Evolutionary conservation across 2,797 vertebrate species (phyloP), one percentile per base, ranked within the genome.

Genomic region (Anguilla anguilla): DNA sequence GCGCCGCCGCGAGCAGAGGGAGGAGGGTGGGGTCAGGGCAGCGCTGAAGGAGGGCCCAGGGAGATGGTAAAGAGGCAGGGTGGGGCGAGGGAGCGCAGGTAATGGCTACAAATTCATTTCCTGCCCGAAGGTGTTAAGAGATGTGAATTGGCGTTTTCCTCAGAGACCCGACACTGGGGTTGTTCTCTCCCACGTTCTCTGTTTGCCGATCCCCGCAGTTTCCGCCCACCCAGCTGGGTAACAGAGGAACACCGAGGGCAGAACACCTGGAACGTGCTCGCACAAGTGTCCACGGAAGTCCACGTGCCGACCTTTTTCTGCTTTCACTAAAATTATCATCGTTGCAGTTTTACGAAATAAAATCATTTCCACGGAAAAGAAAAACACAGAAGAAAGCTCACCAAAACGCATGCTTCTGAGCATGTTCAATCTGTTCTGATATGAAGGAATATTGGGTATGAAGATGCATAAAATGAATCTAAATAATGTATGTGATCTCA

Each of bases 11-110:
- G 87, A 85, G 84, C 81, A 49, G 81, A 81, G 85, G 87, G 79
- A 77, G n/a, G 31, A 31, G 79, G 85, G 51, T 46, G 89, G 89
- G 85, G 88, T 83, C 55, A 86, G 72, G 67, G 83, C 74, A 74
- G 67, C 69, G 15, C n/a, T 31, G 53, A 77, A 69, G 77, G 49
- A 83, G 94, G 95, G 94, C 95, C 85, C 15, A 57, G 55, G 55
- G 55, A 57, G 13, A 57, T 57, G 55, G 55, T 85, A 86, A 55
- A 35, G 25, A 57, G 84, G 79, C 43, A 51, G 83, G 81, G 17
- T 57, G 86, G 83, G 35, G n/a, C 13, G 31, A 1, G 15, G 43
- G 72, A 39, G 55, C 43, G 67, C 35, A 55, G 49, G 87, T 79
- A 83, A 88, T 57, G 85, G 85, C 84, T 74, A 57, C 85, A 90